Conservation (phyloP, 2,113 vertebrate genomes). For the Laticauda colubrina region DNA sequence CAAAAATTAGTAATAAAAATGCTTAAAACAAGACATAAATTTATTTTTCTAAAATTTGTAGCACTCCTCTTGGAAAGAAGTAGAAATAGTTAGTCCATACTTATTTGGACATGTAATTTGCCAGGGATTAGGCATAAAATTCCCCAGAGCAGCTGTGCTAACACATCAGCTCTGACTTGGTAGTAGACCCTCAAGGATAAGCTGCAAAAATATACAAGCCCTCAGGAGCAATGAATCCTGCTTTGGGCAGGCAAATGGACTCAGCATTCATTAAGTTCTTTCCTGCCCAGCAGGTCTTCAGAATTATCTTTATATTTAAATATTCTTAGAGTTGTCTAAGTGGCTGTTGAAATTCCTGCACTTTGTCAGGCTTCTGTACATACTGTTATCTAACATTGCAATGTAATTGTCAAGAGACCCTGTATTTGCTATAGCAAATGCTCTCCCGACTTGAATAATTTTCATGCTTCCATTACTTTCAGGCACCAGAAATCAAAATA, state of each 20-base stretch:
- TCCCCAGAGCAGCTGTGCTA: not conserved
- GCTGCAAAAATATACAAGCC: not conserved
- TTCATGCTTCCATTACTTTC: not conserved
- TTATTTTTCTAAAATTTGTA: not conserved
- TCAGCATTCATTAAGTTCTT: not conserved
- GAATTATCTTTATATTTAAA: conserved; percentile 5
- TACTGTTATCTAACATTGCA: not conserved
- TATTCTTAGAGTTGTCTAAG: not conserved
- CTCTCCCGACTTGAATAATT: not conserved
- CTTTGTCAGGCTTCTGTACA: not conserved
- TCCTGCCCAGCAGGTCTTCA: not conserved
- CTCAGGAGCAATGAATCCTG: not conserved
- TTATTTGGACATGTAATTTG: not conserved
- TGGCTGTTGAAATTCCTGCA: not conserved
- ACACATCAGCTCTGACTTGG: not conserved
- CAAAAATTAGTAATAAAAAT: not conserved
- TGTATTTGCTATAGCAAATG: not conserved
- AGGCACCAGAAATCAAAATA: not conserved
- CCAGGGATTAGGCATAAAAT: not conserved
- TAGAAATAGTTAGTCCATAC: not conserved
- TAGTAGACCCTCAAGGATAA: not conserved
- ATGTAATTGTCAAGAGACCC: not conserved
- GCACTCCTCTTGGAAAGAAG: not conserved
- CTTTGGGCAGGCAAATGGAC: not conserved
- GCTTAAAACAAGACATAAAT: not conserved